phyloP scores from a whole-genome alignment of 2,113 vertebrate species.

The Scomber scombrus region DNA sequence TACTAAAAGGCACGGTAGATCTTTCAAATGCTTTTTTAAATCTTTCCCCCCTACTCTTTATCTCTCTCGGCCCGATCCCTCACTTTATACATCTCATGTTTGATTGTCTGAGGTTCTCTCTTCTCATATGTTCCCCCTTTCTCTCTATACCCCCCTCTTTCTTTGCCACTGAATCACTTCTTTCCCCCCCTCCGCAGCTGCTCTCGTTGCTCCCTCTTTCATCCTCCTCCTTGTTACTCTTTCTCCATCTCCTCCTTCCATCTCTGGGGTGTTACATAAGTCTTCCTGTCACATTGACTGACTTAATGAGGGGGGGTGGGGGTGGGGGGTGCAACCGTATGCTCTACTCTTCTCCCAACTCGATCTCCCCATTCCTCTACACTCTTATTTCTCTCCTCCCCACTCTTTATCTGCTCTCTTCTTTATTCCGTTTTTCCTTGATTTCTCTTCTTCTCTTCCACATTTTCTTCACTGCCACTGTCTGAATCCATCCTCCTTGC shows the following conservation, averaged over 20 bases:
- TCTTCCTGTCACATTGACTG: constrained; percentile 81
- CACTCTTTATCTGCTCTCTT: constrained; percentile 42
- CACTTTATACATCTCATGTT: constrained; percentile 49
- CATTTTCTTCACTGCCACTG: neutral
- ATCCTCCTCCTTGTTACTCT: constrained; percentile 74
- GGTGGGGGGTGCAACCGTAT: constrained; percentile 53
- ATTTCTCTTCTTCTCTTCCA: neutral
- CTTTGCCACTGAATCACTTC: constrained; percentile 46
- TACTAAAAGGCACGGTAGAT: constrained; percentile 74
- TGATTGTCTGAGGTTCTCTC: constrained; percentile 62
- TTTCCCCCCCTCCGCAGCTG: constrained; percentile 56
- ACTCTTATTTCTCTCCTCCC: constrained; percentile 39
- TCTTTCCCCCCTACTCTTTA: constrained; percentile 41
- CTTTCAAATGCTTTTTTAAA: constrained; percentile 68
- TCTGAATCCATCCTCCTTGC: constrained; percentile 24
- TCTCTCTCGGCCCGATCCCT: constrained; percentile 33
- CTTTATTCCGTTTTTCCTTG: neutral
- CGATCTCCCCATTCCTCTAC: constrained; percentile 15
- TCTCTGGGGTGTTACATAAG: constrained; percentile 82
- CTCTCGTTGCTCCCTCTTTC: constrained; percentile 66
- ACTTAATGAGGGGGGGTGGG: constrained; percentile 70
- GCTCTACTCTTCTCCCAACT: constrained; percentile 54
- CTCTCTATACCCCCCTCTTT: constrained; percentile 41
- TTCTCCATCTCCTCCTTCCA: constrained; percentile 79
- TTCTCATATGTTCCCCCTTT: constrained; percentile 55